Conservation (phyloP, 2,113 vertebrate species). For the Panthera leo region DNA sequence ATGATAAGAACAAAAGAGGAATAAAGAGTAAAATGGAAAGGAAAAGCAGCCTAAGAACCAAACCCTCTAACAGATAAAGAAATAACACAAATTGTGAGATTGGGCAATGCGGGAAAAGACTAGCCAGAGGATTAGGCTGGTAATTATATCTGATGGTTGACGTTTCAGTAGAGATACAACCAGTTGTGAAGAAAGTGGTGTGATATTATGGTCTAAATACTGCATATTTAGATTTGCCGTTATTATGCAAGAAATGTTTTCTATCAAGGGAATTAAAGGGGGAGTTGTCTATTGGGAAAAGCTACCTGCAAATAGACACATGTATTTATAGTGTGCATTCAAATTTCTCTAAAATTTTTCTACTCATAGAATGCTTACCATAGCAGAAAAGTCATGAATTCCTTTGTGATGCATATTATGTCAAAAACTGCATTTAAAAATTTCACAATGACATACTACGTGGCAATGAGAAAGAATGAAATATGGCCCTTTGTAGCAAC, state of each 20-base stretch:
- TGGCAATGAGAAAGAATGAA: no score
- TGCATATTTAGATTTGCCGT: not conserved
- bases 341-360: not conserved
- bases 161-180: conserved; percentile 5
- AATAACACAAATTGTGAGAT: not conserved
- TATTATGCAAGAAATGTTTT: not conserved
- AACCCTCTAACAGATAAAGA: not conserved
- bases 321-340: not conserved
- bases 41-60: not conserved
- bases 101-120: not conserved
- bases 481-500: no score
- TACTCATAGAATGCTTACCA: not conserved
- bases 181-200: not conserved
- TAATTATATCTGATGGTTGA: not conserved
- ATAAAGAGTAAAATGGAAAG: not conserved
- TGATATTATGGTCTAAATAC: not conserved
- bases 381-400: not conserved
- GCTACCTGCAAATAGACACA: not conserved
- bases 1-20: not conserved
- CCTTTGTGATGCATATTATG: not conserved
- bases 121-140: not conserved
- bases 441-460: not conserved
- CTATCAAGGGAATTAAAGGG: not conserved
- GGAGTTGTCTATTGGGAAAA: not conserved
- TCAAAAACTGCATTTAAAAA: not conserved